Percentiles rank a stretch among this genome's conserved stretches.
phyloP scores from a whole-genome alignment of 2,113 vertebrate genomes.

The Zonotrichia leucophrys region DNA sequence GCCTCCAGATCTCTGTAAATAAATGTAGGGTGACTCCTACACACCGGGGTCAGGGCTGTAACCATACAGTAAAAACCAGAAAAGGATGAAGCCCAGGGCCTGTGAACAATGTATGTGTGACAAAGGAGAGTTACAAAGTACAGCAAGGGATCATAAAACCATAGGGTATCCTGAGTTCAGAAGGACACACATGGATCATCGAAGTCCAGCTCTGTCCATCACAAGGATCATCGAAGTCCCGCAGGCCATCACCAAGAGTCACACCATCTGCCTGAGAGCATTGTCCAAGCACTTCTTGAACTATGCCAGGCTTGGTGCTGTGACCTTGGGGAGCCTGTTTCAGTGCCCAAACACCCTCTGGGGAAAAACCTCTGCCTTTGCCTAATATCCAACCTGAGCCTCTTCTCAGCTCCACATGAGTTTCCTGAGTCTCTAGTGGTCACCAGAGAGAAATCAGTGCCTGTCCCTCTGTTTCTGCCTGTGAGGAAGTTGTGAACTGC shows the following conservation, averaged over 20 bases:
- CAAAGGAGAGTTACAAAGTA: not conserved
- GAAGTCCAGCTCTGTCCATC: not conserved
- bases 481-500: not conserved
- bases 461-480: not conserved
- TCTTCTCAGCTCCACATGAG: not conserved
- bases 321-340: not conserved
- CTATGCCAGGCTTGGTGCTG: not conserved
- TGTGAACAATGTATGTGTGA: rapidly evolving
- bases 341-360: not conserved
- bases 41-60: not conserved
- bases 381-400: not conserved
- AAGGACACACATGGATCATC: not conserved
- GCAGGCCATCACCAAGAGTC: not conserved
- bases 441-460: not conserved
- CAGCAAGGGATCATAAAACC: not conserved
- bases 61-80: not conserved
- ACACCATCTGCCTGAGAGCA: not conserved
- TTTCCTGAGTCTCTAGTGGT: no score
- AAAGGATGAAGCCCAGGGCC: not conserved
- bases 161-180: not conserved
- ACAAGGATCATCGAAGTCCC: rapidly evolving
- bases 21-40: not conserved
- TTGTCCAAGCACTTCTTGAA: not conserved
- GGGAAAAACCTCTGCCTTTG: not conserved
- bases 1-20: not conserved